These are phyloP conservation scores for Cisticola juncidis DNA, from an alignment of 2,113 vertebrate species.

Conservation along the genomic window DNA sequence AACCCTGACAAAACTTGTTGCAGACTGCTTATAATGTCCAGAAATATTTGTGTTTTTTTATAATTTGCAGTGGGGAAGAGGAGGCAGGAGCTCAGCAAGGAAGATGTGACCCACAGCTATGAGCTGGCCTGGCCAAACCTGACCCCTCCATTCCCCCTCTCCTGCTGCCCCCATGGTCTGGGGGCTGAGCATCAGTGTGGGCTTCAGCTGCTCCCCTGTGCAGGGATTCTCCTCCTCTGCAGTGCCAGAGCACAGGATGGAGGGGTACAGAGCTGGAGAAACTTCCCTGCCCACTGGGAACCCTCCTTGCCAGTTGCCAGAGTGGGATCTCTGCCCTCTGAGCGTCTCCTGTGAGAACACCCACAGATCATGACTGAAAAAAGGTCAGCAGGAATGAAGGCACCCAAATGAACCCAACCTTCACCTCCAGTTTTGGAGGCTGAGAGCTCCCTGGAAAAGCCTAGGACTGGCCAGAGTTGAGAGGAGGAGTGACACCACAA, in stretches of 20 bases:
- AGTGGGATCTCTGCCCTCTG: not conserved
- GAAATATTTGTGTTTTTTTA: not conserved
- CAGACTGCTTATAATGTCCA: not conserved
- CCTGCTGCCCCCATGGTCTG: accelerated
- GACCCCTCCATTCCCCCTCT: not conserved
- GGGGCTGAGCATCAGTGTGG: accelerated
- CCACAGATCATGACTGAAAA: not conserved
- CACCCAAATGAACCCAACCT: not conserved
- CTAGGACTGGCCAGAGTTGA: not conserved
- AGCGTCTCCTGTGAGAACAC: accelerated
- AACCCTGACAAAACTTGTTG: not conserved
- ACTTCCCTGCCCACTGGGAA: not conserved
- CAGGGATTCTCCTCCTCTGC: not conserved
- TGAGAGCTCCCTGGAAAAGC: not conserved
- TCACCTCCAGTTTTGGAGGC: not conserved
- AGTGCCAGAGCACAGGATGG: not conserved
- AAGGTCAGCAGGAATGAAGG: not conserved
- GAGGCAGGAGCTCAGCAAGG: not conserved
- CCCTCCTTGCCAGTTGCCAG: not conserved
- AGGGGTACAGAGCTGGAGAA: not conserved
- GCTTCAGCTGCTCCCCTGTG: not conserved
- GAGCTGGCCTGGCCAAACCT: accelerated
- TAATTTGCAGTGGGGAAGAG: not conserved
- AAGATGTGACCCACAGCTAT: not conserved
- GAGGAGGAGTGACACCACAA: not conserved